Conservation (phyloP, 1,140 invertebrate genomes). For the Thaumetopoea pityocampa region DNA sequence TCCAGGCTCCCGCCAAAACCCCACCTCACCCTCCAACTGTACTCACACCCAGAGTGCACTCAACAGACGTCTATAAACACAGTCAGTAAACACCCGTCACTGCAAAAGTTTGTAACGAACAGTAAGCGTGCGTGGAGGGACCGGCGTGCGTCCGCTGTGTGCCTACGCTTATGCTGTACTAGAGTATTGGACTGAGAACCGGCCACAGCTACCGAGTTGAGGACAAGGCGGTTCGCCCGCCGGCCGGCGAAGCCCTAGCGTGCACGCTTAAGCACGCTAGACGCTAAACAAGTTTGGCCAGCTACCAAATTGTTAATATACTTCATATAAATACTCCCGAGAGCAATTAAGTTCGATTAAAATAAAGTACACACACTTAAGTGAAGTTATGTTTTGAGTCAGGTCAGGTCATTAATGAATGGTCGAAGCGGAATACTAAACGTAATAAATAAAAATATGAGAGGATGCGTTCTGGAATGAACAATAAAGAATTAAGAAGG, state of each 20-base stretch:
- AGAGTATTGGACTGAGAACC: constrained; percentile 33
- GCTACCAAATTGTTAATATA: too few relatives aligned
- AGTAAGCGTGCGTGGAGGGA: constrained; percentile 39
- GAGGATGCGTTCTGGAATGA: too few relatives aligned
- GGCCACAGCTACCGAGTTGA: constrained; percentile 47
- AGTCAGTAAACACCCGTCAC: constrained; percentile 40
- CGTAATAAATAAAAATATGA: too few relatives aligned
- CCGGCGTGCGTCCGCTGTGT: constrained; percentile 49
- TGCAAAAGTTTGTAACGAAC: constrained; percentile 35
- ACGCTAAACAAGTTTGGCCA: too few relatives aligned
- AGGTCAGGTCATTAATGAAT: too few relatives aligned
- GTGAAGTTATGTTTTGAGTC: too few relatives aligned
- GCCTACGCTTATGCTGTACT: constrained; percentile 53
- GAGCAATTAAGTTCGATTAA: too few relatives aligned
- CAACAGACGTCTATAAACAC: constrained; percentile 22
- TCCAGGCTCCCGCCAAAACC: constrained; percentile 48
- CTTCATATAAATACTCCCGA: too few relatives aligned
- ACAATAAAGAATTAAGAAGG: too few relatives aligned
- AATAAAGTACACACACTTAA: too few relatives aligned
- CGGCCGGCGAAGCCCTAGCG: constrained; percentile 25
- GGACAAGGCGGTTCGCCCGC: constrained; percentile 39
- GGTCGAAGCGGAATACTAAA: too few relatives aligned
- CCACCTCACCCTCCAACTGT: constrained; percentile 36
- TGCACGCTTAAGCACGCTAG: constrained; percentile 9
- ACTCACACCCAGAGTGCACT: constrained; percentile 30